Evolutionary conservation across 2,113 vertebrate genomes (phyloP).

Genomic region (Lycocorax pyrrhopterus): DNA sequence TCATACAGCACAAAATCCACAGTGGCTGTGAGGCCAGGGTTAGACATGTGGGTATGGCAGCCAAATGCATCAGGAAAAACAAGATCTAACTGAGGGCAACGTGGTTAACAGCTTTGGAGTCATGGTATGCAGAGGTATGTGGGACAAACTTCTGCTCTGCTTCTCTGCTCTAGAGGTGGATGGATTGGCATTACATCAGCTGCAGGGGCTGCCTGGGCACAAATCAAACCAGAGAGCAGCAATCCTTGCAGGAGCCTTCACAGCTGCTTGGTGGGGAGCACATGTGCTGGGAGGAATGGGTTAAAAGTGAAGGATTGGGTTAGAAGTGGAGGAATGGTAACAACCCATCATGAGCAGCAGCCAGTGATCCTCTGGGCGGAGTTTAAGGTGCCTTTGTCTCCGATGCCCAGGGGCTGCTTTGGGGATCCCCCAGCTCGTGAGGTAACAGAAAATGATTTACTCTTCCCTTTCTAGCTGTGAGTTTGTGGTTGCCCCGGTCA

Average conservation of each 20-base stretch:
- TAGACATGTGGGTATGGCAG: neutral
- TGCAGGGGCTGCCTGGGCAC: neutral
- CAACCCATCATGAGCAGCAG: neutral
- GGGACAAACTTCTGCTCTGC: neutral
- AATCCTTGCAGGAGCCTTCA: neutral
- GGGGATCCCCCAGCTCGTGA: neutral
- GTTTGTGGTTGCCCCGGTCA: neutral
- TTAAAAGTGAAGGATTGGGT: too few relatives aligned
- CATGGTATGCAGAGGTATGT: fast-evolving
- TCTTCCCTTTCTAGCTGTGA: neutral
- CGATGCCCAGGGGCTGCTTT: neutral
- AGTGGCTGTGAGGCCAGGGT: neutral
- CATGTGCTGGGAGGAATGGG: fast-evolving
- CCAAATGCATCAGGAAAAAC: neutral
- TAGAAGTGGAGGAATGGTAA: neutral
- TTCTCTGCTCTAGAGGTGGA: neutral
- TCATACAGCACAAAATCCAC: neutral
- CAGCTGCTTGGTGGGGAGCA: neutral
- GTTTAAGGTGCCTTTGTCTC: neutral
- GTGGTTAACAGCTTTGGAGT: neutral
- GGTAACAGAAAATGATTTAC: neutral
- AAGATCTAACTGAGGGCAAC: neutral
- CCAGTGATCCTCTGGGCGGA: neutral
- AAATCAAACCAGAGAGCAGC: neutral
- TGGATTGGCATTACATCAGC: neutral